Conservation (phyloP, 2,113 vertebrate genomes). For the Danionella cerebrum region DNA sequence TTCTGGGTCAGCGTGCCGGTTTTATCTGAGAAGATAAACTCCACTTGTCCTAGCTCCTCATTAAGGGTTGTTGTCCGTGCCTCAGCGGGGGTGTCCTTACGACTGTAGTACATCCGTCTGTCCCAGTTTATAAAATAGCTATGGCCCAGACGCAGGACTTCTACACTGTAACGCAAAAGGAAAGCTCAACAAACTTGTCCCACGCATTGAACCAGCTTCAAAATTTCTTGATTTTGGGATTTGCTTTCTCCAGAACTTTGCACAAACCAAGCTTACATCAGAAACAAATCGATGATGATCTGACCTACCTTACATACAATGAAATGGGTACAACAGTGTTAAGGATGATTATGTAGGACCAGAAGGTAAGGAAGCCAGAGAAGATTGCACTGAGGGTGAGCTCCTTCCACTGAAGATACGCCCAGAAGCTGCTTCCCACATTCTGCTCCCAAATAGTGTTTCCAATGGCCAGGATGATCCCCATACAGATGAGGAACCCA, state of each 20-base stretch:
- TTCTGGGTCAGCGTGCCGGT: conserved; percentile 68
- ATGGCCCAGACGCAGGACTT: conserved; percentile 65
- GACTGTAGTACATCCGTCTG: conserved; percentile 56
- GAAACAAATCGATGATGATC: too few relatives aligned
- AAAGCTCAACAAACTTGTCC: too few relatives aligned
- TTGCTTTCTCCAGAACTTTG: too few relatives aligned
- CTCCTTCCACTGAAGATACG: conserved; percentile 55
- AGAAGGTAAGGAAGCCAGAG: conserved; percentile 72
- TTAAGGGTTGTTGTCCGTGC: conserved; percentile 62
- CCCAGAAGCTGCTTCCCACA: conserved; percentile 56
- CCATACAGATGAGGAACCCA: conserved; percentile 69
- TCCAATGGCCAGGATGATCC: conserved; percentile 64
- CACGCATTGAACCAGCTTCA: too few relatives aligned
- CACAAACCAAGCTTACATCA: too few relatives aligned
- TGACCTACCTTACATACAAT: conserved; percentile 71
- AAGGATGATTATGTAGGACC: conserved; percentile 74
- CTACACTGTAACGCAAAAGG: conserved; percentile 45
- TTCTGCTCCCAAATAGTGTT: conserved; percentile 68
- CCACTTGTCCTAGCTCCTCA: conserved; percentile 64
- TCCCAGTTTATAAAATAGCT: conserved; percentile 70
- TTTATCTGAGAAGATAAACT: conserved; percentile 68
- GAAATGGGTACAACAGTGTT: conserved; percentile 74
- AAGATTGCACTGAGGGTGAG: conserved; percentile 50
- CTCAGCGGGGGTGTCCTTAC: conserved; percentile 53
- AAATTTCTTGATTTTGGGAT: too few relatives aligned